phyloP scores from a whole-genome alignment of 2,797 vertebrate species.

The Onychomys leucogaster region DNA sequence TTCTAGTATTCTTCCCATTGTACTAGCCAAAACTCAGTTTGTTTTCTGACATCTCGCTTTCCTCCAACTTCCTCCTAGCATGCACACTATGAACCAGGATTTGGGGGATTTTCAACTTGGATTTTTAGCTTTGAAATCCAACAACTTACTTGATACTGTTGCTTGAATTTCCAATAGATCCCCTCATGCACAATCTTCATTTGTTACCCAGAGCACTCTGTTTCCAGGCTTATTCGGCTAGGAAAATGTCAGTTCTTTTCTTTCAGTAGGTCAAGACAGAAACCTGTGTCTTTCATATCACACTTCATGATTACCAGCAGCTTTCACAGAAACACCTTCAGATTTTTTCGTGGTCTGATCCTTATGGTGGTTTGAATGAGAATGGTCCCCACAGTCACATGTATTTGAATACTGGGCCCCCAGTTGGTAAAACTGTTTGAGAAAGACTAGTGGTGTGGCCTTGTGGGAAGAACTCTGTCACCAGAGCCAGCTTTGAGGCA shows the following conservation, averaged over 20 bases:
- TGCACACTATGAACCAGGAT: background rate
- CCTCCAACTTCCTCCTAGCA: background rate
- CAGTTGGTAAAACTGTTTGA: background rate
- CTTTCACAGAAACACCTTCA: background rate
- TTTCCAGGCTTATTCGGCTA: background rate
- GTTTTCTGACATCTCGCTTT: background rate
- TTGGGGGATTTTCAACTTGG: background rate
- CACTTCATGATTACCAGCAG: background rate
- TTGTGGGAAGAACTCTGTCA: background rate
- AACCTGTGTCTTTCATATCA: background rate
- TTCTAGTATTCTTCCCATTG: background rate
- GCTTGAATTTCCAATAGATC: background rate
- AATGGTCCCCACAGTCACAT: background rate
- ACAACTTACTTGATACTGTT: background rate
- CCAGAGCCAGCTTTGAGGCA: background rate
- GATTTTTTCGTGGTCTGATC: background rate
- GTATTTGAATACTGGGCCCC: background rate
- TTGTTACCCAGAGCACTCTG: background rate
- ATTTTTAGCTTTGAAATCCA: background rate
- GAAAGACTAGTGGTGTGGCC: background rate
- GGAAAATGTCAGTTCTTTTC: background rate
- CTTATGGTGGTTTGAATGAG: background rate
- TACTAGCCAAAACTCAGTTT: background rate
- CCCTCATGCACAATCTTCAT: background rate
- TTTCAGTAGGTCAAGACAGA: background rate